A percentile compares a stretch with the other conserved stretches of the same genome.
These are phyloP conservation scores for Diorhabda elongata DNA, from an alignment of 1,140 invertebrate species.

Conservation along the genomic window DNA sequence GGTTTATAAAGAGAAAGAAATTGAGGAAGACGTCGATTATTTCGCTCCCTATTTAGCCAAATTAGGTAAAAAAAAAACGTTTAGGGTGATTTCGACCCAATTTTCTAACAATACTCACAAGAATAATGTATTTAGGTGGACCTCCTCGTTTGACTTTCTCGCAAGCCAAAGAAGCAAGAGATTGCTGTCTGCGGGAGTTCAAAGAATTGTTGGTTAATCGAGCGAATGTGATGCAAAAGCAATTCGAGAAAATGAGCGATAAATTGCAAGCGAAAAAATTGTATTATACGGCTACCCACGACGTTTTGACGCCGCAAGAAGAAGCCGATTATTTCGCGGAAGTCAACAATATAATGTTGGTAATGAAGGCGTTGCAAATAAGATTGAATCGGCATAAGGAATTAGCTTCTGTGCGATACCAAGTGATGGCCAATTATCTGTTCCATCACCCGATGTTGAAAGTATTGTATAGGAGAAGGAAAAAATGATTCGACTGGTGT, in stretches of 20 bases:
- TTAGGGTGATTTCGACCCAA: background rate
- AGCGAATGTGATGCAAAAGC: constrained; percentile 52
- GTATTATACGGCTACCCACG: constrained; percentile 45
- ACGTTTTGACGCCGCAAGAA: constrained; percentile 45
- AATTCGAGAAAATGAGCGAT: constrained; percentile 47
- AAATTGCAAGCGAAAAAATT: constrained; percentile 36
- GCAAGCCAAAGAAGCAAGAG: constrained; percentile 46
- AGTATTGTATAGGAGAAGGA: background rate
- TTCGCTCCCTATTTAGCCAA: constrained; percentile 56
- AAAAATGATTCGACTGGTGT: too few species aligned
- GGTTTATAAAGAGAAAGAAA: constrained; percentile 39
- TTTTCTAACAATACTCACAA: too few species aligned
- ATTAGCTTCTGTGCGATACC: constrained; percentile 43
- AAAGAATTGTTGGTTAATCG: constrained; percentile 51
- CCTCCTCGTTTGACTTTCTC: constrained; percentile 40
- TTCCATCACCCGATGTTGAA: background rate
- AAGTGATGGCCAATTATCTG: constrained; percentile 8
- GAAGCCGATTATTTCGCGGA: constrained; percentile 47
- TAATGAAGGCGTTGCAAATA: constrained; percentile 48
- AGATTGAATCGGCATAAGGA: constrained; percentile 46
- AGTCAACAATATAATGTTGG: constrained; percentile 45
- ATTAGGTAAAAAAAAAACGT: constrained; percentile 32
- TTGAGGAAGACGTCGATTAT: constrained; percentile 47
- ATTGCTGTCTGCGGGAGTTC: constrained; percentile 55
- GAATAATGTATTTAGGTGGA: constrained; percentile 32